Conservation (phyloP, 2,113 vertebrate species). For the Henicopernis longicauda region DNA sequence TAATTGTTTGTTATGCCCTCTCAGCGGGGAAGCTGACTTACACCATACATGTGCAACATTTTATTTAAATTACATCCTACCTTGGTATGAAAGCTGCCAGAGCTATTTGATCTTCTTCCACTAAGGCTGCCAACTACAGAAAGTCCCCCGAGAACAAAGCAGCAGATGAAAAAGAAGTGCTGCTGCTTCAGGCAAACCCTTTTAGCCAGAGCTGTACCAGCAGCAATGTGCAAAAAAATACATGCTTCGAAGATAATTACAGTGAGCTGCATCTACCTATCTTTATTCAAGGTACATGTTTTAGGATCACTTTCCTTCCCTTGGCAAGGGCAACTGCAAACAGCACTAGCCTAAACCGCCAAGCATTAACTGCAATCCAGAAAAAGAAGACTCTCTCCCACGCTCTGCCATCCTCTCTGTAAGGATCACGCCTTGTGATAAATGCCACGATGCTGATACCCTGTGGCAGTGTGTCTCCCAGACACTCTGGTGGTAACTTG, state of each 20-base stretch:
- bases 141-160: conserved; percentile 20
- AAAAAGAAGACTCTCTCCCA: background rate
- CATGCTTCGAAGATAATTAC: background rate
- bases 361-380: background rate
- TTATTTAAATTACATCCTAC: conserved; percentile 41
- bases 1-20: conserved; percentile 33
- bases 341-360: background rate
- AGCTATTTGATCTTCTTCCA: conserved; percentile 15
- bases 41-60: background rate
- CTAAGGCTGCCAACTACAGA: conserved; percentile 10
- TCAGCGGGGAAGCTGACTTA: background rate
- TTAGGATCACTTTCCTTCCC: background rate
- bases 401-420: background rate
- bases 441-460: fast-evolving
- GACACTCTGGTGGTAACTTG: fast-evolving
- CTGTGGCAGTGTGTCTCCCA: fast-evolving
- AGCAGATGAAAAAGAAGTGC: conserved; percentile 33
- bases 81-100: background rate
- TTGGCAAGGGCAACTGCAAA: background rate
- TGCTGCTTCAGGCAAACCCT: conserved; percentile 1
- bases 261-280: background rate
- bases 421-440: background rate
- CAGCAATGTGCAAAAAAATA: background rate
- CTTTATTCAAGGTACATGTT: background rate
- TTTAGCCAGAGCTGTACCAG: background rate